A percentile compares a stretch with the other conserved stretches of the same genome.
phyloP scores from a whole-genome alignment of 2,888 invertebrate genomes.

The Theretra japonica region DNA sequence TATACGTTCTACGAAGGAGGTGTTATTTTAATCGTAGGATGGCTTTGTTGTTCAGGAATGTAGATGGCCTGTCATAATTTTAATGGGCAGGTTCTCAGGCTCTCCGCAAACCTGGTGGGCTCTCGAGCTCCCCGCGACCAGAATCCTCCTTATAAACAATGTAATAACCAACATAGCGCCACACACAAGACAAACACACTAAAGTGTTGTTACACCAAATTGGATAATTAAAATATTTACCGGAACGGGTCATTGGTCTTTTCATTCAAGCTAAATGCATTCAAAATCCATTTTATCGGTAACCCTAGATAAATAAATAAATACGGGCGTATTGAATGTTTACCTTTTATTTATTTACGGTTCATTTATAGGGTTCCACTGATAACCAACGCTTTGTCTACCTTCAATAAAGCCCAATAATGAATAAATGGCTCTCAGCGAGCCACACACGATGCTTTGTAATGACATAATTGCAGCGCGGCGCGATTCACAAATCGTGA shows the following conservation, averaged over 20 bases:
- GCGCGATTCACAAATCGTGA: conserved; percentile 19
- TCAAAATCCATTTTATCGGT: conserved; percentile 32
- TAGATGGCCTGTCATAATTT: conserved; percentile 83
- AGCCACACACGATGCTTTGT: conserved; percentile 57
- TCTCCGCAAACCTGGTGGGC: conserved; percentile 66
- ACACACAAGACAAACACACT: neutral
- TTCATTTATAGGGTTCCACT: conserved; percentile 35
- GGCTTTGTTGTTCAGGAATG: conserved; percentile 83
- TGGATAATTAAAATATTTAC: conserved; percentile 10
- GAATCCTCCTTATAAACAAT: conserved; percentile 66
- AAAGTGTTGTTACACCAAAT: neutral
- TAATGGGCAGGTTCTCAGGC: conserved; percentile 80
- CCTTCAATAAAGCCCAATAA: conserved; percentile 43
- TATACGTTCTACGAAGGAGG: conserved; percentile 82
- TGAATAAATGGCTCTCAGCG: conserved; percentile 42
- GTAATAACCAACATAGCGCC: conserved; percentile 27
- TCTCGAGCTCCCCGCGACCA: conserved; percentile 48
- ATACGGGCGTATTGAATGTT: conserved; percentile 54
- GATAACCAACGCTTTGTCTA: conserved; percentile 34
- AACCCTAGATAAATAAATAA: conserved; percentile 41
- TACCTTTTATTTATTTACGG: conserved; percentile 33
- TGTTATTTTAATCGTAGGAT: conserved; percentile 83
- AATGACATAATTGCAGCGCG: conserved; percentile 45
- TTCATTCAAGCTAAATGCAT: conserved; percentile 17
- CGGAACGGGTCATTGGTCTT: conserved; percentile 20